phyloP scores from a whole-genome alignment of 2,888 invertebrate species.

The Pyrgus malvae region DNA sequence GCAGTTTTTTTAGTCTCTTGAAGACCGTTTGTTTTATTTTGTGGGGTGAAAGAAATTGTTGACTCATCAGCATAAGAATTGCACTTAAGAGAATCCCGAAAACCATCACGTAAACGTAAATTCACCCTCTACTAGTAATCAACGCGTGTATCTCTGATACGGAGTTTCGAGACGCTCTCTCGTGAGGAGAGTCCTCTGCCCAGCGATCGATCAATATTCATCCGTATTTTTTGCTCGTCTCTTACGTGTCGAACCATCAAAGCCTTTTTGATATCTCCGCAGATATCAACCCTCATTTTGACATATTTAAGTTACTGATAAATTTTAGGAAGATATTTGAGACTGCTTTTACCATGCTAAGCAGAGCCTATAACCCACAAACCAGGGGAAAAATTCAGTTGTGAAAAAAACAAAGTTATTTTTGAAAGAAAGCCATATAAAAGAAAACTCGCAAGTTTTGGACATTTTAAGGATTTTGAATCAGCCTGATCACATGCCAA shows the following conservation, averaged over 20 bases:
- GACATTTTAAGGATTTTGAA: too few relatives aligned
- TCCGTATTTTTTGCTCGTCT: slow-evolving; percentile 7
- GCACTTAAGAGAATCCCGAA: slow-evolving; percentile 7
- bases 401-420: too few relatives aligned
- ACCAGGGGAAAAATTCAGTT: too few relatives aligned
- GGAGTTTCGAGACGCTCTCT: slow-evolving; percentile 9
- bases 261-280: background rate
- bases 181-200: slow-evolving; percentile 12
- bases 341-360: too few relatives aligned
- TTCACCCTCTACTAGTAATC: background rate
- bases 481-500: too few relatives aligned
- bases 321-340: too few relatives aligned
- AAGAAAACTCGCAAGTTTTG: too few relatives aligned
- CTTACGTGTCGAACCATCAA: slow-evolving; percentile 9
- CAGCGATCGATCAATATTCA: slow-evolving; percentile 10
- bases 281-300: background rate
- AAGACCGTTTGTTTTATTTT: background rate
- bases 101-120: slow-evolving; percentile 9
- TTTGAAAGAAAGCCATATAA: too few relatives aligned
- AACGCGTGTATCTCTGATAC: slow-evolving; percentile 4
- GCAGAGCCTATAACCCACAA: too few relatives aligned
- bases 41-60: background rate
- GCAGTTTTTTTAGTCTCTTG: too few relatives aligned
- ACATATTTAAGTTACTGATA: too few relatives aligned
- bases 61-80: slow-evolving; percentile 2